A percentile compares a stretch with the other conserved stretches of the same genome.
These are phyloP conservation scores for Lochmaea crataegi DNA, from an alignment of 2,888 invertebrate genomes.

Conservation along the genomic window DNA sequence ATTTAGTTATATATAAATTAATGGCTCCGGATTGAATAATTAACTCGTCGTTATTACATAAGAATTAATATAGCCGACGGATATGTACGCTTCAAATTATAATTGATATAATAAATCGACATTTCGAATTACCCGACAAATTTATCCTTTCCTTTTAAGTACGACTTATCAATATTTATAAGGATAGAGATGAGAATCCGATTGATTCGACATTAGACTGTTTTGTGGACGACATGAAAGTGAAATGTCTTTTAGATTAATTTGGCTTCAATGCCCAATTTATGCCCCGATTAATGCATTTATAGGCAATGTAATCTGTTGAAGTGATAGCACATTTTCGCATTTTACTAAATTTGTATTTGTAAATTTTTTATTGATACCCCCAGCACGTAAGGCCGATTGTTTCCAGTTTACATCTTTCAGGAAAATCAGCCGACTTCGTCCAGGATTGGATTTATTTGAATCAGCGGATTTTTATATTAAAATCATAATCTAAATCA, in stretches of 20 bases:
- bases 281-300: too few relatives aligned
- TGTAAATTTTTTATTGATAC: too few relatives aligned
- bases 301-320: too few relatives aligned
- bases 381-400: too few relatives aligned
- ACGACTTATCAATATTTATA: slow-evolving; percentile 21
- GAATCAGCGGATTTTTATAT: too few relatives aligned
- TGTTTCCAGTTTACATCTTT: too few relatives aligned
- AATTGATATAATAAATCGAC: slow-evolving; percentile 26
- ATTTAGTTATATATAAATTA: slow-evolving; percentile 26
- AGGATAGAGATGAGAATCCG: slow-evolving; percentile 13
- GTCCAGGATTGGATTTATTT: too few relatives aligned
- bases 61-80: slow-evolving; percentile 20
- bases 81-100: slow-evolving; percentile 24
- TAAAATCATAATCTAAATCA: too few relatives aligned
- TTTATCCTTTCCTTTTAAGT: slow-evolving; percentile 23
- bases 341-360: too few relatives aligned
- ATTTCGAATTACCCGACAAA: slow-evolving; percentile 25
- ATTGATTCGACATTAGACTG: not conserved
- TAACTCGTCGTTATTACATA: slow-evolving; percentile 26
- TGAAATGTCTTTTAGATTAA: not conserved
- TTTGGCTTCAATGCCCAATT: not conserved
- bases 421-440: too few relatives aligned
- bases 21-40: slow-evolving; percentile 28
- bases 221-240: not conserved
- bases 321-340: too few relatives aligned